These are phyloP conservation scores for Mustela erminea DNA, from an alignment of 2,797 vertebrate genomes.

Conservation along the genomic window DNA sequence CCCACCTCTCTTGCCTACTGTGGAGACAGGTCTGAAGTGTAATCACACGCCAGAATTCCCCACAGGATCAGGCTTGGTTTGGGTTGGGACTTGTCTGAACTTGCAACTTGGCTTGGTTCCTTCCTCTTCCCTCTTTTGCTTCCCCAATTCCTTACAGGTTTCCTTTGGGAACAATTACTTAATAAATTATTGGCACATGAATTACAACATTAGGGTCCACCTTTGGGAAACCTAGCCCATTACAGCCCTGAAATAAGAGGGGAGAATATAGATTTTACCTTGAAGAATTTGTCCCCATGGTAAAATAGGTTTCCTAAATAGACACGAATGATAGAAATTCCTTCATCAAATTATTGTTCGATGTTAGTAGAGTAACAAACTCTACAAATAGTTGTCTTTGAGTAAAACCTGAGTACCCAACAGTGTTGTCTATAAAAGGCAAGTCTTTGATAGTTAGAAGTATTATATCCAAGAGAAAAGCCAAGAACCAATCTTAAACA, in stretches of 20 bases:
- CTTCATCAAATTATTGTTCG: neutral
- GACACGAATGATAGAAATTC: neutral
- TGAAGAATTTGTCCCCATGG: neutral
- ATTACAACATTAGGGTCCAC: neutral
- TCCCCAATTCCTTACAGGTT: neutral
- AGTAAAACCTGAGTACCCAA: neutral
- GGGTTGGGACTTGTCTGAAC: neutral
- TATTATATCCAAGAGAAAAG: neutral
- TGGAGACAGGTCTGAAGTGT: neutral
- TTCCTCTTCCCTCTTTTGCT: neutral
- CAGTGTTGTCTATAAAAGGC: neutral
- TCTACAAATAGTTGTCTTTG: neutral
- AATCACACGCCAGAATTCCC: neutral
- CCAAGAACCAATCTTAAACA: neutral
- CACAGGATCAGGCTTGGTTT: too few relatives aligned
- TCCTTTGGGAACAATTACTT: neutral
- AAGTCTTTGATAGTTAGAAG: neutral
- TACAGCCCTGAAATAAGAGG: neutral
- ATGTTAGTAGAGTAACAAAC: neutral
- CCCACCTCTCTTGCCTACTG: neutral
- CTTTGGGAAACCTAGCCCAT: neutral
- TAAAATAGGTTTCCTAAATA: neutral
- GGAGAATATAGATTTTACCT: neutral
- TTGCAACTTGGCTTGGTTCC: neutral
- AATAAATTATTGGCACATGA: neutral